These are phyloP conservation scores for Aphodius granarius DNA, from an alignment of 2,888 invertebrate genomes.

Conservation along the genomic window DNA sequence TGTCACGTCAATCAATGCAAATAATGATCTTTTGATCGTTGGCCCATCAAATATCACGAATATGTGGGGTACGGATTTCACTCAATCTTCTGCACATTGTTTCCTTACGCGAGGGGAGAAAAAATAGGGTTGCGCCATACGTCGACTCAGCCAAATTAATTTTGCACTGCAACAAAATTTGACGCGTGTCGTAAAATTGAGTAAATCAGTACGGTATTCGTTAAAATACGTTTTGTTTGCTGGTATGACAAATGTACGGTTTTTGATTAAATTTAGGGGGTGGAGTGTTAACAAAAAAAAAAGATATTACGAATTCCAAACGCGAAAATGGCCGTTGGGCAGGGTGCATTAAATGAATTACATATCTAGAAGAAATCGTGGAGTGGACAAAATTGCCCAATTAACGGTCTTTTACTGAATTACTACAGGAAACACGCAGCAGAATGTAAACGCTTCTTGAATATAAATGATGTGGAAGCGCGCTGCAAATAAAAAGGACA, in stretches of 20 bases:
- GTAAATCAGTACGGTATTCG: neutral
- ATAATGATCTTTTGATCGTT: neutral
- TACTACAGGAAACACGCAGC: constrained; percentile 35
- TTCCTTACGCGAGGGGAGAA: neutral
- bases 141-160: neutral
- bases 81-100: neutral
- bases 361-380: constrained; percentile 36
- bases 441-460: neutral
- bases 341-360: neutral
- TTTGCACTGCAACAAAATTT: neutral
- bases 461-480: neutral
- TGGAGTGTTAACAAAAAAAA: neutral
- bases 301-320: neutral
- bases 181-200: neutral
- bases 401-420: constrained; percentile 48
- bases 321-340: neutral
- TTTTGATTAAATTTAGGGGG: neutral
- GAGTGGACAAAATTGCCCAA: constrained; percentile 52
- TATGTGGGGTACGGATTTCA: neutral
- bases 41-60: neutral
- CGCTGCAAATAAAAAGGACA: neutral
- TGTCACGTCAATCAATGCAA: neutral
- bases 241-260: neutral
- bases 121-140: neutral
- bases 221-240: neutral